Evolutionary conservation across 2,113 vertebrate genomes (phyloP).

Genomic region (Bubo scandiacus): DNA sequence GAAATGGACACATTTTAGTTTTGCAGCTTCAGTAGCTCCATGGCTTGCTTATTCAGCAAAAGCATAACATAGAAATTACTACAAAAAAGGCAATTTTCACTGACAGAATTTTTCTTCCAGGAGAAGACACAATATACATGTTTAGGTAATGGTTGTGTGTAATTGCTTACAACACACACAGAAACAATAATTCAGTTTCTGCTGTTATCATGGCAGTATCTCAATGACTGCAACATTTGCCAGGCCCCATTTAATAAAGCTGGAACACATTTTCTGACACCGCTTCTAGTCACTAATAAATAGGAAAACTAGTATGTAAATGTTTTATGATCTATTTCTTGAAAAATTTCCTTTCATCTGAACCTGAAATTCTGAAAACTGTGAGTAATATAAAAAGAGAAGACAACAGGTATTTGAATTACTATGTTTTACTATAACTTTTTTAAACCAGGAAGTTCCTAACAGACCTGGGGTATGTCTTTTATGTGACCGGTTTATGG

Average conservation of each 20-base stretch:
- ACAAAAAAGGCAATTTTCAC: neutral
- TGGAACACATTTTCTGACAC: neutral
- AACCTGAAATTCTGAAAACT: neutral
- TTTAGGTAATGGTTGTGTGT: neutral
- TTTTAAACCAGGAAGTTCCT: neutral
- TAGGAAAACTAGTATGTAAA: neutral
- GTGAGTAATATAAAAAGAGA: neutral
- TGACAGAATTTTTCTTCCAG: neutral
- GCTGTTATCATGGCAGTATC: neutral
- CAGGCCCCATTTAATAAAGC: neutral
- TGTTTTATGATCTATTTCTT: neutral
- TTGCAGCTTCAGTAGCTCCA: neutral
- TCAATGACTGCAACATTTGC: neutral
- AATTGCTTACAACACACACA: neutral
- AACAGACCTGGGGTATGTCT: neutral
- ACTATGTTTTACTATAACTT: neutral
- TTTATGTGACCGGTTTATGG: neutral
- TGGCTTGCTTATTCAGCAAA: neutral
- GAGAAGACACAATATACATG: neutral
- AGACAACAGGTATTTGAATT: neutral
- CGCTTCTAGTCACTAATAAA: neutral
- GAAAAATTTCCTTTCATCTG: neutral
- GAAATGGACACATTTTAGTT: neutral
- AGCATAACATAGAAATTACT: neutral
- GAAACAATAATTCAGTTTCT: neutral